Conservation (phyloP, 2,888 invertebrate species). For the Pinctada fucata region DNA sequence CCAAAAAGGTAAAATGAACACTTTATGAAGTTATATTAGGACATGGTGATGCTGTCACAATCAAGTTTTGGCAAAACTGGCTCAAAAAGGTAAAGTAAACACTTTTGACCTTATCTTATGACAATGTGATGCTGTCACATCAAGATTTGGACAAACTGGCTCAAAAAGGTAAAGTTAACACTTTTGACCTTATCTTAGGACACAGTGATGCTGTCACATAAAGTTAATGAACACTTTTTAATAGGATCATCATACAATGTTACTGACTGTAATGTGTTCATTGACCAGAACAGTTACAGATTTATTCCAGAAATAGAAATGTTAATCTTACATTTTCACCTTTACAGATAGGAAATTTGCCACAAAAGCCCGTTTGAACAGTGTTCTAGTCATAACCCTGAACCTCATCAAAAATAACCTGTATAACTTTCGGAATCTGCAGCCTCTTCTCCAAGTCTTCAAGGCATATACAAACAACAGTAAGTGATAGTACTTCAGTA, state of each 20-base stretch:
- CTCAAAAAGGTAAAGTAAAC: too few relatives aligned
- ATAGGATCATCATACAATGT: too few relatives aligned
- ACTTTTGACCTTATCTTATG: constrained; percentile 23
- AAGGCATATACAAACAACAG: constrained; percentile 74
- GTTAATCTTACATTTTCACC: neutral
- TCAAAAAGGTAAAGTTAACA: constrained; percentile 68
- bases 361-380: constrained; percentile 81
- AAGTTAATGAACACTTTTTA: too few relatives aligned
- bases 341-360: constrained; percentile 81
- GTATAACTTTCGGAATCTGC: constrained; percentile 64
- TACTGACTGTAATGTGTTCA: too few relatives aligned
- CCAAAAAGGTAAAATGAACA: constrained; percentile 68
- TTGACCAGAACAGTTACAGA: too few relatives aligned
- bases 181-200: too few relatives aligned
- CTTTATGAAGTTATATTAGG: too few relatives aligned
- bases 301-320: too few relatives aligned
- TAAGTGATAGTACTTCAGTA: constrained; percentile 51
- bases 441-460: constrained; percentile 70
- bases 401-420: constrained; percentile 68
- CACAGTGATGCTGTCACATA: too few relatives aligned
- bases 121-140: constrained; percentile 67
- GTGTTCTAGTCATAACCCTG: constrained; percentile 71
- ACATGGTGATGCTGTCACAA: too few relatives aligned
- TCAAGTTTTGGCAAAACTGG: too few relatives aligned
- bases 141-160: constrained; percentile 71